A percentile compares a stretch with the other conserved stretches of the same genome.
Conservation (phyloP, 1,140 invertebrate genomes). For the Babylonia areolata region DNA sequence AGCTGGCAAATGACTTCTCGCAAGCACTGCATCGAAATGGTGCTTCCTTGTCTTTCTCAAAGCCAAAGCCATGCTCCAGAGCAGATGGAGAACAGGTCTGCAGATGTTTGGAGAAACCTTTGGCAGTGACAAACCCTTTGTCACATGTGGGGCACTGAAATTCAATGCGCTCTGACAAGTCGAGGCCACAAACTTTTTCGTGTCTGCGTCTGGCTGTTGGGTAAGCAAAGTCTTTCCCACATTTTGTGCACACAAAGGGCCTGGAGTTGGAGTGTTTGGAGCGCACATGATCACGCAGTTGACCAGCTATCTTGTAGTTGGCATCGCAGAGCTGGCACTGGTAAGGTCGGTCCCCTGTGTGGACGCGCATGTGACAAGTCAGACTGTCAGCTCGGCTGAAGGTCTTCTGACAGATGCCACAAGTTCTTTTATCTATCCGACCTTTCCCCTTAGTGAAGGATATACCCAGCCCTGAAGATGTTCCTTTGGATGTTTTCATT, state of each 20-base stretch:
- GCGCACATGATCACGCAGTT: constrained; percentile 3
- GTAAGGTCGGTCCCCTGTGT: not conserved
- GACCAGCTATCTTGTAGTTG: not conserved
- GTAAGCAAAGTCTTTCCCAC: not conserved
- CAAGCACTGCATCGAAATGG: constrained; percentile 1
- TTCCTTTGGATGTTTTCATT: not conserved
- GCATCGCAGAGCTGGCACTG: not conserved
- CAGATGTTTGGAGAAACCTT: constrained; percentile 2
- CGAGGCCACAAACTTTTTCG: not conserved
- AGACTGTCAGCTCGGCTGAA: constrained; percentile 18
- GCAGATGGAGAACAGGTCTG: not conserved
- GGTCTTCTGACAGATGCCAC: not conserved
- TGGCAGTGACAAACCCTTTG: constrained; percentile 17
- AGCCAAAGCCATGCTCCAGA: not conserved
- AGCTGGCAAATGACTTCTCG: not conserved
- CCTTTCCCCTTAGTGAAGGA: not conserved
- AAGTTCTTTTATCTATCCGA: not conserved
- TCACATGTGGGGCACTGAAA: constrained; percentile 6
- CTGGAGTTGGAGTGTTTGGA: constrained; percentile 6
- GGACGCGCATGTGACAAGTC: constrained; percentile 19
- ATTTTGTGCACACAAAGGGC: not conserved
- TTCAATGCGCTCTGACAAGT: constrained; percentile 5
- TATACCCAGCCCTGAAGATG: not conserved
- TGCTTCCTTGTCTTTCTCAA: not conserved
- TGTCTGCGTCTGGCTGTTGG: not conserved